phyloP scores from a whole-genome alignment of 2,113 vertebrate species.

The Callocephalon fimbriatum region DNA sequence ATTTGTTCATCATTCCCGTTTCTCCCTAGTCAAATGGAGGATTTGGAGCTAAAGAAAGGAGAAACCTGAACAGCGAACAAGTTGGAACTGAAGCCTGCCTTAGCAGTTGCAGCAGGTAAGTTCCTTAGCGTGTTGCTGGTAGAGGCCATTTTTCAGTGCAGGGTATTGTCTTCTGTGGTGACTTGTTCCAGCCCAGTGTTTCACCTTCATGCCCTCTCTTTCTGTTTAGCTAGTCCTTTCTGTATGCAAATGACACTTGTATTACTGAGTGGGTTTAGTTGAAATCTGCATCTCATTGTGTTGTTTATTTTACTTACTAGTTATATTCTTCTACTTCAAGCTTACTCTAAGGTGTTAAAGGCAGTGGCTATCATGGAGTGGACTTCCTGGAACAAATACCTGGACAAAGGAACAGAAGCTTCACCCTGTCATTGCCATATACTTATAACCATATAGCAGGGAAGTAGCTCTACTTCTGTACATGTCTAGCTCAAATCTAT shows the following conservation, averaged over 20 bases:
- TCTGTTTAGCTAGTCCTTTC: background rate
- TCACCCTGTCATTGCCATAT: background rate
- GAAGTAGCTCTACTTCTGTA: background rate
- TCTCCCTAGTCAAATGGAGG: background rate
- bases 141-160: background rate
- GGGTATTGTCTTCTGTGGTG: background rate
- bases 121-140: background rate
- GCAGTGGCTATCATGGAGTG: background rate
- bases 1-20: background rate
- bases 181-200: background rate
- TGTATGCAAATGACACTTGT: background rate
- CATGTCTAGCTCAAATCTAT: background rate
- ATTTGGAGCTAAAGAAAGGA: background rate
- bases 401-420: background rate
- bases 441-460: background rate
- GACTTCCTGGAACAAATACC: background rate
- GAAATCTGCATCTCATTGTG: background rate
- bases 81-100: background rate
- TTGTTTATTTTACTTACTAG: background rate
- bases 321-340: background rate
- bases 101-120: background rate
- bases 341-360: background rate
- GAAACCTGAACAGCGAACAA: background rate
- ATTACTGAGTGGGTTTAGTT: background rate
- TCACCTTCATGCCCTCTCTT: background rate